Base-by-base conservation (phyloP, 2,113 vertebrate species). In the Himantopus leucocephalus region DNA sequence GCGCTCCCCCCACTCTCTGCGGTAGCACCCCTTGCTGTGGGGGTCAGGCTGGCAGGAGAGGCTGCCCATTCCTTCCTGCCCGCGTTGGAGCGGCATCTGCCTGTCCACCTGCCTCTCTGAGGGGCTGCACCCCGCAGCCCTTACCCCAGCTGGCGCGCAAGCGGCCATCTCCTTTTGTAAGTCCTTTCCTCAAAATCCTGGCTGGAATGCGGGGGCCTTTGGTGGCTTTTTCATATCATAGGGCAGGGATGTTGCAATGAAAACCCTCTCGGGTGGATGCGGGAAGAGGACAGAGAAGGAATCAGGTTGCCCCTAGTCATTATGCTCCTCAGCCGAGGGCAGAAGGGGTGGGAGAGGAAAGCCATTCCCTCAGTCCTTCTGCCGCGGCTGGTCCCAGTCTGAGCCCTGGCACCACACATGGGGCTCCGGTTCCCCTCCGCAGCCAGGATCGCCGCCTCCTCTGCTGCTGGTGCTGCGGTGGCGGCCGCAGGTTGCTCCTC, bases 361-460 rank as follows among this genome's bases (percentile, higher is more conserved):
- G 29, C 41, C 20, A 6, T 34, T 19, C 7, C 43, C 52, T 2
- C 3, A 21, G 56, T 21, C 50, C 35, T 5, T 27, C 52, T 62
- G 50, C 58, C 0, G 0, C 1, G 2, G 14, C 63, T 29, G 10
- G 15, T 47, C 6, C 47, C n/a, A 2, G 7, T 14, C 35, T 0
- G 1, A 68, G 35, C 24, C 21, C 55, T 2, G 1, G 10, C 1
- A 0, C 6, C 0, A 0, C 0, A 2, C 34, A 17, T n/a, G 6
- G 52, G 17, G 34, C 22, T 52, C 20, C 73, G 8, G 2, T 1
- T 23, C 14, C 14, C 39, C 59, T 48, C 23, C 1, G 0, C 18
- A 47, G 17, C 37, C 1, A 1, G 35, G 12, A 41, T 39, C 5
- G 0, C 37, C 19, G 5, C 39, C 43, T 24, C 21, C 27, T 43